Evolutionary conservation across 2,113 vertebrate genomes (phyloP).

Genomic region (Sinosuthora webbiana): DNA sequence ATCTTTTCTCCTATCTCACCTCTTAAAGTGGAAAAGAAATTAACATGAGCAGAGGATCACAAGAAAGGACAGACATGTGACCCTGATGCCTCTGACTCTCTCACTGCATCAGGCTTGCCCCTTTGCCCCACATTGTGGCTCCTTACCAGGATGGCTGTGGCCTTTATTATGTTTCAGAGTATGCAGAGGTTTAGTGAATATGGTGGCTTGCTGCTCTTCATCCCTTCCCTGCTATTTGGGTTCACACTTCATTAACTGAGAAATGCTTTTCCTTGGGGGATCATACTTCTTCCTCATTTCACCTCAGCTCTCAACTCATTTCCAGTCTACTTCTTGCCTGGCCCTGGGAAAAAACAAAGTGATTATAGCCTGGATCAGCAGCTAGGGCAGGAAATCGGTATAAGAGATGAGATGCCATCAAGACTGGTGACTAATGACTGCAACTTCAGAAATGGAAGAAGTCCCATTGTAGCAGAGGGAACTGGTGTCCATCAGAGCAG

Average conservation of each 20-base stretch:
- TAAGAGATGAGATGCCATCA: background rate
- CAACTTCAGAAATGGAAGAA: background rate
- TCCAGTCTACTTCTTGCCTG: background rate
- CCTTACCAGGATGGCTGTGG: background rate
- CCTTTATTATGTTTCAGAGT: background rate
- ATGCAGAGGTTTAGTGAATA: background rate
- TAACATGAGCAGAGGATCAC: background rate
- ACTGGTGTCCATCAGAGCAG: background rate
- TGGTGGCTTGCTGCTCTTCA: background rate
- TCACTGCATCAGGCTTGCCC: background rate
- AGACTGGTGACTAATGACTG: background rate
- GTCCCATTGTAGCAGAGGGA: background rate
- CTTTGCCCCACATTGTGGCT: background rate
- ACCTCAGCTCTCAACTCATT: background rate
- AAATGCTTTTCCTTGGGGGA: slow-evolving; percentile 5
- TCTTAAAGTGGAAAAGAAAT: background rate
- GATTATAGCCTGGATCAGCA: background rate
- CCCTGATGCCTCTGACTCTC: background rate
- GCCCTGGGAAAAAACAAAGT: background rate
- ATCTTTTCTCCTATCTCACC: background rate
- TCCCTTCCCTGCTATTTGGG: background rate
- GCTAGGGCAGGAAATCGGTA: background rate
- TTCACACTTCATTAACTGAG: slow-evolving; percentile 32
- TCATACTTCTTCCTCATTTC: slow-evolving; percentile 6
- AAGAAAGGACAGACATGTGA: fast-evolving